These are phyloP conservation scores for Grus americana DNA, from an alignment of 2,113 vertebrate genomes.

Conservation along the genomic window DNA sequence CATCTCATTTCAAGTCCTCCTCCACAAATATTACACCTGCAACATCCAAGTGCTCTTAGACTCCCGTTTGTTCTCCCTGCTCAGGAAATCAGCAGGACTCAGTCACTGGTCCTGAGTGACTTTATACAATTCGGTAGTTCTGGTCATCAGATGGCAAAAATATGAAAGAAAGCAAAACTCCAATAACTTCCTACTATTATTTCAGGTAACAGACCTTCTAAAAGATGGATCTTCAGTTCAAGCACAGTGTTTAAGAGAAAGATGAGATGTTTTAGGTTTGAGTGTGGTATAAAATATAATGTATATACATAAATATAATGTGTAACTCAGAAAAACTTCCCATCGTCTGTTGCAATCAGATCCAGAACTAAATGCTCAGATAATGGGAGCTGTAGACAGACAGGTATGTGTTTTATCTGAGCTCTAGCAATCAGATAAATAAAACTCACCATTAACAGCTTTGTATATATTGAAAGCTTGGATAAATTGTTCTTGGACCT, in stretches of 20 bases:
- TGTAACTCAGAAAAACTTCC: not conserved
- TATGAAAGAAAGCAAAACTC: not conserved
- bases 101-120: not conserved
- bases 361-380: not conserved
- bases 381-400: slow-evolving; percentile 12
- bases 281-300: not conserved
- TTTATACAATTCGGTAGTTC: not conserved
- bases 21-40: not conserved
- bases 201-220: not conserved
- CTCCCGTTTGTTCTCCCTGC: not conserved
- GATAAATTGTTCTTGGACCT: slow-evolving; percentile 1
- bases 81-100: not conserved
- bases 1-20: not conserved
- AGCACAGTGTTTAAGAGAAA: not conserved
- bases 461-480: not conserved
- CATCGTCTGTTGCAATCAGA: not conserved
- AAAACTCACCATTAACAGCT: not conserved
- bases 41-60: not conserved
- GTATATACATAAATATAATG: not conserved
- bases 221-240: not conserved
- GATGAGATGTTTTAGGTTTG: not conserved
- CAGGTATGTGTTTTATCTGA: not conserved
- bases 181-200: not conserved
- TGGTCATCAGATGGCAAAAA: not conserved
- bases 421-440: not conserved